A percentile compares a stretch with the other conserved stretches of the same genome.
These are phyloP conservation scores for Tetranychus cinnabarinus DNA, from an alignment of 1,140 invertebrate genomes.

Conservation along the genomic window DNA sequence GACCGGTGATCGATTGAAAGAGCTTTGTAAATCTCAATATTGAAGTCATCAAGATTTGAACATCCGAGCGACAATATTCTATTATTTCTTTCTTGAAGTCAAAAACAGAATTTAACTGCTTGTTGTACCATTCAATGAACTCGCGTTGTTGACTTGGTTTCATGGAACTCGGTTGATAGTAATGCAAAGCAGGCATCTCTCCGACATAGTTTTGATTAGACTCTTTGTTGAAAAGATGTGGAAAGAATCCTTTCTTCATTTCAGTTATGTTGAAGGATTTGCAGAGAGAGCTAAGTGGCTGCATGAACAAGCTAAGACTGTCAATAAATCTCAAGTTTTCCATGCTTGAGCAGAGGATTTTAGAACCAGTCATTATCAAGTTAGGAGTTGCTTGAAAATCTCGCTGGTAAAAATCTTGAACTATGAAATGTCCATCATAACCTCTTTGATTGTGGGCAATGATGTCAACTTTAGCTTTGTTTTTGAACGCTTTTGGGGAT, in stretches of 20 bases:
- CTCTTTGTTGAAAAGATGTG: background rate
- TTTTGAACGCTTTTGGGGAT: background rate
- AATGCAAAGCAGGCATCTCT: background rate
- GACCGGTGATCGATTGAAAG: background rate
- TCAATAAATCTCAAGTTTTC: background rate
- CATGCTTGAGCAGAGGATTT: background rate
- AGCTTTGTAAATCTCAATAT: background rate
- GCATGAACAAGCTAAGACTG: background rate
- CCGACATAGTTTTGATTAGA: background rate
- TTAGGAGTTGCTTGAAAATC: background rate
- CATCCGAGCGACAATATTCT: background rate
- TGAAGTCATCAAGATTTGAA: background rate
- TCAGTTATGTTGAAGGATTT: background rate
- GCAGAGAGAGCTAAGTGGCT: background rate
- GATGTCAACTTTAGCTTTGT: background rate
- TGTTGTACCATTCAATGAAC: slow-evolving; percentile 5
- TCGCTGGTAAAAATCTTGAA: background rate
- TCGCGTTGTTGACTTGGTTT: background rate
- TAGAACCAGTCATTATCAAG: background rate
- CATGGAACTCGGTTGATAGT: background rate
- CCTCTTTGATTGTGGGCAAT: background rate
- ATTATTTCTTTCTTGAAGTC: background rate
- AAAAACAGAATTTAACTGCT: background rate
- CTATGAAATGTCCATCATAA: background rate
- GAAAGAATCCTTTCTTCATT: slow-evolving; percentile 2